Base-by-base conservation (phyloP, 2,113 vertebrate genomes). In the Tachycineta bicolor region DNA sequence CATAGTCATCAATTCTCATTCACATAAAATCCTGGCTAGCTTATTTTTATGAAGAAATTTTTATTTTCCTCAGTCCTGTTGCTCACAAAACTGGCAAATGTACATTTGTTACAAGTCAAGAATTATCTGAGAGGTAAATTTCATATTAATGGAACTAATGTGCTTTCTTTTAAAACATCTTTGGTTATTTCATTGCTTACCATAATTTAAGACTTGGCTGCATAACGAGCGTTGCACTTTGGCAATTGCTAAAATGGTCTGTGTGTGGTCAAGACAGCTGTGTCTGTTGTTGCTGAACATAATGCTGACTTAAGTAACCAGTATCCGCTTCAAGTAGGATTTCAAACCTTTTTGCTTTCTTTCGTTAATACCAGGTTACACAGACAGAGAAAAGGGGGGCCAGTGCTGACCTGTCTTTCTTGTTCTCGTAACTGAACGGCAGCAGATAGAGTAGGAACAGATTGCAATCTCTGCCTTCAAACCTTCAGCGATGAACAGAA, bases 181-280 rank as follows among this genome's bases (percentile, higher is more conserved):
- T 95, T 76, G 68, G 78, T 87, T 96, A 92, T 94, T 96, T 95
- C 93, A 80, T 92, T 94, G 86, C 95, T 95, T 87, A 91, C 88
- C 95, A 94, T 95, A 96, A 93, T 95, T 96, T 95, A 91, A 92
- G 87, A 89, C 93, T 96, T 96, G 94, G 96, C 95, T 84, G 86
- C 37, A 7, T 89, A 95, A 90, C 0, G 14, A 93, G 67, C 1
- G 3, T 95, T 96, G 89, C 78, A 89, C 79, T 96, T 94, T 95
- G 93, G 93, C 95, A 85, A 80, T 88, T 94, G 81, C 78, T 94
- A 23, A 91, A 96, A 96, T 82, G 86, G 87, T 96, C 90, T 97
- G 94, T 97, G 95, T 96, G 96, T 97, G 96, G 95, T 96, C 97
- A 97, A 94, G 94, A 95, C 96, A 97, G 94, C 95, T 95, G 96